phyloP scores from a whole-genome alignment of 2,113 vertebrate genomes.

The Mugil cephalus region DNA sequence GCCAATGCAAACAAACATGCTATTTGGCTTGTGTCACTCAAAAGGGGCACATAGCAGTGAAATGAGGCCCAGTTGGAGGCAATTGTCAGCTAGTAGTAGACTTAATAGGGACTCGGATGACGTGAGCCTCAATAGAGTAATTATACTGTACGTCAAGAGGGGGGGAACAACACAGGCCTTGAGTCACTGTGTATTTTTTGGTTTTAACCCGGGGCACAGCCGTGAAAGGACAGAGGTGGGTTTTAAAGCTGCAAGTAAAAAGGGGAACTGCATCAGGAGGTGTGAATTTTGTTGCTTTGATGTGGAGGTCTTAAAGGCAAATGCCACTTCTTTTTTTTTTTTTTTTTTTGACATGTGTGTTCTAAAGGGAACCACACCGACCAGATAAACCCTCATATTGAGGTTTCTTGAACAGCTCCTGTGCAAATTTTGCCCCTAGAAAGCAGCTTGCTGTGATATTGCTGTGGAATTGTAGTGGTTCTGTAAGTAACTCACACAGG shows the following conservation, averaged over 20 bases:
- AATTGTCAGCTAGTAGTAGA: constrained; percentile 68
- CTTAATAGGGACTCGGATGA: constrained; percentile 69
- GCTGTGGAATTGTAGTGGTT: neutral
- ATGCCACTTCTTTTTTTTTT: neutral
- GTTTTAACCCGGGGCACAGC: constrained; percentile 21
- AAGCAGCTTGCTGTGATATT: neutral
- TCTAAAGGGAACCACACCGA: neutral
- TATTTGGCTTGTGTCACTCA: constrained; percentile 77
- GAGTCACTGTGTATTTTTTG: constrained; percentile 48
- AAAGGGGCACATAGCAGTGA: constrained; percentile 69
- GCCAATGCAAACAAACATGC: constrained; percentile 78
- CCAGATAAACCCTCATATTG: neutral
- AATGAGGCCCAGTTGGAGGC: constrained; percentile 74
- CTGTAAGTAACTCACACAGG: neutral
- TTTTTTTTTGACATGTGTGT: constrained; percentile 14
- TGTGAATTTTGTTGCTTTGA: constrained; percentile 49
- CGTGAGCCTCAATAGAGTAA: constrained; percentile 62
- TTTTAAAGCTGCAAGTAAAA: neutral
- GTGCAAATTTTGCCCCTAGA: neutral
- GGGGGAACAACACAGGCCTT: constrained; percentile 34
- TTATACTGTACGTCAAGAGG: constrained; percentile 56
- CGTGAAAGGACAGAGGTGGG: constrained; percentile 5
- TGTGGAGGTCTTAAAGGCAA: constrained; percentile 38
- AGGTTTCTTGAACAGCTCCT: neutral
- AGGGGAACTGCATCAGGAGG: constrained; percentile 29